A percentile compares a stretch with the other conserved stretches of the same genome.
Evolutionary conservation across 1,140 invertebrate species (phyloP).

Genomic region (Scaptomyza graminum): DNA sequence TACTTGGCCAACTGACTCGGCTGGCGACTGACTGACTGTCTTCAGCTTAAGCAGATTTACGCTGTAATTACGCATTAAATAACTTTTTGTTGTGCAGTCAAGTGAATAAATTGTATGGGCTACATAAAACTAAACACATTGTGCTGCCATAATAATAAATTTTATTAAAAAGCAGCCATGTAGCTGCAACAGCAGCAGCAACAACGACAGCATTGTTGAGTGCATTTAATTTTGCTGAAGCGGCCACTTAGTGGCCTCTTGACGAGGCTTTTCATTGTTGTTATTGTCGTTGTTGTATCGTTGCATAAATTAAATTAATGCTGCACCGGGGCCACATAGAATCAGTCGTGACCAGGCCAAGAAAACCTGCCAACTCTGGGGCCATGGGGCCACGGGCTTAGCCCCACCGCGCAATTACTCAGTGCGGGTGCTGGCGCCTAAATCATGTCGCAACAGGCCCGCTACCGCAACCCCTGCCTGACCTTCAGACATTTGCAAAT

Average conservation of each 20-base stretch:
- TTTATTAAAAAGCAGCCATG: constrained; percentile 52
- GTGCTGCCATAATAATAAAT: constrained; percentile 75
- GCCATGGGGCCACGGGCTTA: background rate
- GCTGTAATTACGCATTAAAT: constrained; percentile 79
- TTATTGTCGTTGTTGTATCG: constrained; percentile 24
- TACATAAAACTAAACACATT: constrained; percentile 77
- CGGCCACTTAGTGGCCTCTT: constrained; percentile 73
- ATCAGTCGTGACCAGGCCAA: constrained; percentile 42
- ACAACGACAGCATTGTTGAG: constrained; percentile 53
- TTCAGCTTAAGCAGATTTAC: constrained; percentile 62
- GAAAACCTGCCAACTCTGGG: constrained; percentile 1
- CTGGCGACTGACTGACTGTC: constrained; percentile 1
- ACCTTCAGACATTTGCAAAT: constrained; percentile 80
- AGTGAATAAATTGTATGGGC: constrained; percentile 61
- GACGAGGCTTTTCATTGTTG: constrained; percentile 41
- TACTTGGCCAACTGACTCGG: constrained; percentile 2
- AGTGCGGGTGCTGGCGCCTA: constrained; percentile 61
- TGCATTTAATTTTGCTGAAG: constrained; percentile 79
- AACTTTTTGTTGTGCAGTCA: constrained; percentile 52
- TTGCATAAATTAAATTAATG: constrained; percentile 79
- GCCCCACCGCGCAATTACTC: constrained; percentile 73
- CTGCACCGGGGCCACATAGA: constrained; percentile 52
- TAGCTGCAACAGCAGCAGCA: constrained; percentile 32
- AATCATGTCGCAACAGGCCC: constrained; percentile 64
- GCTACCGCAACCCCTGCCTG: constrained; percentile 23